Percentiles rank a stretch among this genome's conserved stretches.
Conservation (phyloP, 1,140 invertebrate genomes). For the Tribolium castaneum region DNA sequence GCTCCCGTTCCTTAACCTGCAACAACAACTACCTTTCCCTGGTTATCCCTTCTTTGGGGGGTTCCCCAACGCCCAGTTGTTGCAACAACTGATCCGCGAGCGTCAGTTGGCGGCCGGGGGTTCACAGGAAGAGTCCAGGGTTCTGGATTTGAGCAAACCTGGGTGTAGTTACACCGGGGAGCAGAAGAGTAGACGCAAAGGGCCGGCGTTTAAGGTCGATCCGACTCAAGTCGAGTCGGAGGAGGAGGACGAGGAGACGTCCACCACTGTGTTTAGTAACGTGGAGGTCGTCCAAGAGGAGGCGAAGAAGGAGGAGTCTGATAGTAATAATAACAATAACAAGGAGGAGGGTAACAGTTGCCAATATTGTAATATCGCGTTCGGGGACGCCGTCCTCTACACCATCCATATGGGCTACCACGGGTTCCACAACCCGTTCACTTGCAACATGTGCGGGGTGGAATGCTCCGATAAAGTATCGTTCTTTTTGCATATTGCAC, state of each 20-base stretch:
- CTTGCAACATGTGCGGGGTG: constrained; percentile 94
- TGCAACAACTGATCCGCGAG: constrained; percentile 59
- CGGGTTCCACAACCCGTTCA: constrained; percentile 88
- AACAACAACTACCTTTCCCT: constrained; percentile 48
- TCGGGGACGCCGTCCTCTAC: constrained; percentile 92
- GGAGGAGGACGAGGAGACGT: constrained; percentile 61
- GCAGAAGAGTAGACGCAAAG: constrained; percentile 80
- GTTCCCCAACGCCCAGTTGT: constrained; percentile 49
- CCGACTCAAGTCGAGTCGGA: constrained; percentile 62
- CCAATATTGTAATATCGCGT: constrained; percentile 88
- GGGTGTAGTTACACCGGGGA: constrained; percentile 58
- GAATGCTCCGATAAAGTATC: constrained; percentile 82
- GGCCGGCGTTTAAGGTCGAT: constrained; percentile 81
- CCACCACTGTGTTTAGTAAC: constrained; percentile 54
- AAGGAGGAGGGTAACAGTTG: constrained; percentile 72
- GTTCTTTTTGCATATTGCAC: constrained; percentile 93
- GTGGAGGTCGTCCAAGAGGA: constrained; percentile 48
- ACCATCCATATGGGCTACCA: constrained; percentile 97
- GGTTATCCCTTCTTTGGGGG: constrained; percentile 48
- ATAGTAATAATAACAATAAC: constrained; percentile 45
- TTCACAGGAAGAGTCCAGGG: constrained; percentile 56
- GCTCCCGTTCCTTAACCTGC: constrained; percentile 49
- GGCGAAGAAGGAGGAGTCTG: constrained; percentile 12
- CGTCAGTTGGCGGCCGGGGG: constrained; percentile 49
- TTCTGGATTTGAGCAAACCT: constrained; percentile 70